Evolutionary conservation across 2,113 vertebrate species (phyloP), one percentile per base, ranked within the genome.

Genomic region (Neotoma lepida): DNA sequence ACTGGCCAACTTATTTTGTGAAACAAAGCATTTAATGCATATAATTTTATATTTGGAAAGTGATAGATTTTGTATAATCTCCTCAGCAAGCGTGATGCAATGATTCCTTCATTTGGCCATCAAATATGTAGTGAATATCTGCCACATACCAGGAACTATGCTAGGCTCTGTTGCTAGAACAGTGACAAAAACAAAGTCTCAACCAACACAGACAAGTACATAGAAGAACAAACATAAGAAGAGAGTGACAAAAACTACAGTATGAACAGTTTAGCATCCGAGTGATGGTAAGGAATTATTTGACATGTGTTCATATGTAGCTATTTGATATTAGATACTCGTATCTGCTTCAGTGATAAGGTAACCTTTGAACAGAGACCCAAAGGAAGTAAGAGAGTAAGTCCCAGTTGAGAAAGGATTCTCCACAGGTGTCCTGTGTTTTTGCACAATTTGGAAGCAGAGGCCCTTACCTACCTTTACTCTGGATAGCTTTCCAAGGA

Each of bases 31-130:
- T 56, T 96, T 91, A 94, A 86, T 77, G 74, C 49, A 77, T 61
- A 76, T 49, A 71, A 95, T 89, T 89, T 78, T 77, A 82, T 89
- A 82, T 94, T 66, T 93, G 44, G 39, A 94, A 97, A 70, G 73
- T 82, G 30, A 3, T 80, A 96, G 92, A 81, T 68, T 86, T 93
- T 68, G 39, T 39, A 28, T 90, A 41, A 61, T 44, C 6, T 90
- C 73, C 73, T 81, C 64, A 10, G 66, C 88, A 70, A 51, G 8
- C 54, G 9, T 87, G 41, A 89, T n/a, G 8, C 61, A 86, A 1
- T 58, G n/a, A 88, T 76, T 90, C 15, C 22, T 54, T 88, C 24
- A 90, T 73, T 95, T 71, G 56, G 18, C 88, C 41, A 89, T 33
- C 10, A 81, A 17, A 49, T 84, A 73, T 73, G 56, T 86, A 66